These are phyloP conservation scores for Salpingus planirostris DNA, from an alignment of 2,888 invertebrate genomes.

Conservation along the genomic window DNA sequence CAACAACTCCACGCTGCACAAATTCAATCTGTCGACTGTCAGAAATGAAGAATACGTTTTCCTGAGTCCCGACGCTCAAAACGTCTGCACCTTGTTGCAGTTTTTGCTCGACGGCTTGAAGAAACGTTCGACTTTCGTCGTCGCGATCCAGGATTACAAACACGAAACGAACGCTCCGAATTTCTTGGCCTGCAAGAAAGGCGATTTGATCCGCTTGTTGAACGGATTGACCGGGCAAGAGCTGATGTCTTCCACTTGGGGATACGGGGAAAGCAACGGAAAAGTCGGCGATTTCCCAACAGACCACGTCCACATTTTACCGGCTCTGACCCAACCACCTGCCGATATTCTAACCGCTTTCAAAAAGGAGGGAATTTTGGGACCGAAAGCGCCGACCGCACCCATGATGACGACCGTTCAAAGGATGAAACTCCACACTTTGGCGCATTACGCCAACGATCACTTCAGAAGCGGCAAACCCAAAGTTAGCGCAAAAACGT, in stretches of 20 bases:
- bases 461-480: conserved; percentile 55
- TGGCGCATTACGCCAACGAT: conserved; percentile 75
- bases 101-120: conserved; percentile 81
- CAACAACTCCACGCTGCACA: conserved; percentile 48
- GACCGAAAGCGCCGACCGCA: conserved; percentile 39
- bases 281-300: conserved; percentile 77
- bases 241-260: conserved; percentile 63
- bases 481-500: conserved; percentile 51
- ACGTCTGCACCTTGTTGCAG: conserved; percentile 72
- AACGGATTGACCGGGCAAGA: conserved; percentile 67
- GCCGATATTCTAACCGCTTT: conserved; percentile 55
- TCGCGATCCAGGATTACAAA: conserved; percentile 58
- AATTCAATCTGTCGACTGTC: conserved; percentile 70
- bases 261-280: conserved; percentile 60
- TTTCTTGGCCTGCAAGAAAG: conserved; percentile 50
- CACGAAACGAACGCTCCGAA: conserved; percentile 47
- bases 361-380: conserved; percentile 48
- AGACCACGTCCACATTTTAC: conserved; percentile 78
- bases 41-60: conserved; percentile 86
- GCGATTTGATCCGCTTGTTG: conserved; percentile 76
- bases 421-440: conserved; percentile 66
- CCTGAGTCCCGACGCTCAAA: conserved; percentile 80
- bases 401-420: conserved; percentile 47
- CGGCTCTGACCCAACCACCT: conserved; percentile 69
- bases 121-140: conserved; percentile 73